Base-by-base conservation (phyloP, 2,888 invertebrate genomes). In the Rhagium mordax region DNA sequence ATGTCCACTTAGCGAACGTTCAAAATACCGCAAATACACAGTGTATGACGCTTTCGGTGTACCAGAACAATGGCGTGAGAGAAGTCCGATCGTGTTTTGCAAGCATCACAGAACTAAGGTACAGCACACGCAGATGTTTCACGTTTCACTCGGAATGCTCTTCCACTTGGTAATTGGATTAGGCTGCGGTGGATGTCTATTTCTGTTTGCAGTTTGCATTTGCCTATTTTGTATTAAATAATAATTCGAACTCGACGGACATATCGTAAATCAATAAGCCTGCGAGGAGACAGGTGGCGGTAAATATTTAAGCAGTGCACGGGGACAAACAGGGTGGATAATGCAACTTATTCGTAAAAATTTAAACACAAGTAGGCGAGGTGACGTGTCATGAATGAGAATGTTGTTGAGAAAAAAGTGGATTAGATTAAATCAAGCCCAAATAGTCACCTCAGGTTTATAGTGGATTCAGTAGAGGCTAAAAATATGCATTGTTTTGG, bases 101-200 rank as follows among this genome's bases (percentile, higher is more conserved):
- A 13, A 24, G 55, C 20, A 24, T 55, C 55, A 2, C 55, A 10
- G 33, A 59, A 59, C 59, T 7, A 15, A 33, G 29, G 33, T 59
- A n/a, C 59, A 60, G 48, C 49, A 27, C 64, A 55, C 41, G 47
- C 66, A 67, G 66, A 67, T 49, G 69, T 69, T n/a, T 60, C 57
- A 47, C 60, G 48, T 59, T 41, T 69, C 27, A 24, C 21, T 47
- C 18, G 21, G 51, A 51, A 66, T 66, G 66, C 66, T 60, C 20
- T 47, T 20, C 60, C 10, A 27, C 7, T 27, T 3, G 33, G 18
- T 48, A 66, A 70, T 33, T 24, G 70, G 61, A 73, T 73, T 70
- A 73, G 65, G 51, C 59, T 29, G 66, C 61, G 66, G 66, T 59
- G 65, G 51, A 73, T 70, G 60, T 60, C 70, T 70, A 70, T 70